Evolutionary conservation across 2,113 vertebrate genomes (phyloP).

Genomic region (Oxyruncus cristatus): DNA sequence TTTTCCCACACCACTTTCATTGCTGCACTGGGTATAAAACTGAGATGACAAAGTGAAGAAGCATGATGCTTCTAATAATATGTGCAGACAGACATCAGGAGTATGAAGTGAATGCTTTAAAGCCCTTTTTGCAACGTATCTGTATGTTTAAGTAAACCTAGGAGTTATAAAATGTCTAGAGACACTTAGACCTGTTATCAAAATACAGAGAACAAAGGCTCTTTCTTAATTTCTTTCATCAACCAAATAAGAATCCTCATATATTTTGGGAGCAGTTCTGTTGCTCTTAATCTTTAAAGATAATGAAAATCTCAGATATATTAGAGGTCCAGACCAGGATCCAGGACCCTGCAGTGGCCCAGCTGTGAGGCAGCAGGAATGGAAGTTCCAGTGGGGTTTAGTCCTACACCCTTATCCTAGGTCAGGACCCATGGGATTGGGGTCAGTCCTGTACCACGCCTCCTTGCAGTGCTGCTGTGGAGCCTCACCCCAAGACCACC

Average conservation of each 20-base stretch:
- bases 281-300: neutral
- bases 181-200: neutral
- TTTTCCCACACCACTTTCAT: neutral
- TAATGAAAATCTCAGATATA: neutral
- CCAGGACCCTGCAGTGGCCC: neutral
- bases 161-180: neutral
- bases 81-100: neutral
- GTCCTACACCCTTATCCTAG: accelerated
- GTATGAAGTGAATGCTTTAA: neutral
- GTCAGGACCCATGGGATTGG: accelerated
- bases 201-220: neutral
- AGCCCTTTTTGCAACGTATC: neutral
- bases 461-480: accelerated
- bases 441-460: no score
- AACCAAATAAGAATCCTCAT: neutral
- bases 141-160: neutral
- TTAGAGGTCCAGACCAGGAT: neutral
- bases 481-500: neutral
- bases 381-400: neutral
- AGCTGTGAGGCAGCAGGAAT: neutral
- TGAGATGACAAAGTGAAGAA: neutral
- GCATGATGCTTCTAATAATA: no score
- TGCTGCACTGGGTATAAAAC: neutral
- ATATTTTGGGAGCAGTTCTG: neutral
- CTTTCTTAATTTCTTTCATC: neutral